Evolutionary conservation across 1,140 invertebrate genomes (phyloP).

Genomic region (Drosophila ficusphila): DNA sequence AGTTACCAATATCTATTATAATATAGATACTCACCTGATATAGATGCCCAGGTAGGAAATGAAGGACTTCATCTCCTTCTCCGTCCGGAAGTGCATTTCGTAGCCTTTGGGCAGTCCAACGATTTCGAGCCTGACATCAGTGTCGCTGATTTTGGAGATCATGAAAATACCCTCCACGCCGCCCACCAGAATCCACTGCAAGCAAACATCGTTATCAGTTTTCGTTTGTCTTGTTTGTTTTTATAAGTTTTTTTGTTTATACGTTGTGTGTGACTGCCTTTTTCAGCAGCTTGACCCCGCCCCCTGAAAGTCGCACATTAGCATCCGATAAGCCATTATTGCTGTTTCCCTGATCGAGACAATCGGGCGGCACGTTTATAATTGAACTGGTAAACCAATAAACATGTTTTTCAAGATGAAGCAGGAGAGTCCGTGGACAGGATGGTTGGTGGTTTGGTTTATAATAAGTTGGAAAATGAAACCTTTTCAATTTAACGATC

Average conservation of each 20-base stretch:
- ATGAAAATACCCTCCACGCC: constrained; percentile 91
- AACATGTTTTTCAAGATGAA: not conserved
- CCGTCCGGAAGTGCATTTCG: constrained; percentile 63
- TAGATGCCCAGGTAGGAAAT: constrained; percentile 94
- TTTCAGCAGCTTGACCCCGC: no score
- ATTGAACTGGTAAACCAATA: not conserved
- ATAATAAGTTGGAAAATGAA: no score
- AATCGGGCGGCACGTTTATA: no score
- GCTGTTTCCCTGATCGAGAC: not conserved
- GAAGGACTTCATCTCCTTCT: constrained; percentile 87
- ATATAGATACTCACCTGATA: constrained; percentile 86
- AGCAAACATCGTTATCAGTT: constrained; percentile 14
- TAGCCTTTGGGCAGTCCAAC: constrained; percentile 70
- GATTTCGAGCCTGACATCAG: constrained; percentile 66
- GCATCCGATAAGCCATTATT: not conserved
- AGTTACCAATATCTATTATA: not conserved
- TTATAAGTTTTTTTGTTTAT: not conserved
- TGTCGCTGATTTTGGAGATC: constrained; percentile 57
- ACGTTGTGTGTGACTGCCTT: no score
- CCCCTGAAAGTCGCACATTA: not conserved
- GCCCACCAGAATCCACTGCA: constrained; percentile 90
- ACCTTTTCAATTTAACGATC: no score
- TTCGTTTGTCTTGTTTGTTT: not conserved
- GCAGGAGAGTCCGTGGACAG: no score
- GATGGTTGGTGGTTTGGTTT: no score